phyloP scores from a whole-genome alignment of 2,888 invertebrate species.

The Tridacna gigas region DNA sequence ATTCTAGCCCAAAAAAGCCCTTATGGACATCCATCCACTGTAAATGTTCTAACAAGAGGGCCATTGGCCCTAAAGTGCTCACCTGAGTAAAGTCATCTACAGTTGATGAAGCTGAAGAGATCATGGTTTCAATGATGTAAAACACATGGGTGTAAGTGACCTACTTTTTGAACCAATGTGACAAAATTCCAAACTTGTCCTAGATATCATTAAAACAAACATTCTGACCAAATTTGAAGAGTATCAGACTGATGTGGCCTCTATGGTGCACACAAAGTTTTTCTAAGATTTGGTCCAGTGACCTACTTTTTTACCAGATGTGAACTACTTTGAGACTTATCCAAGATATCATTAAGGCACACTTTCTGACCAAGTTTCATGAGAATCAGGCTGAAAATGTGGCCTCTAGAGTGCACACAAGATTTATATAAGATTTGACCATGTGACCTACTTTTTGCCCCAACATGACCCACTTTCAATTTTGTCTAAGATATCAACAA shows the following conservation, averaged over 20 bases:
- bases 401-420: background rate
- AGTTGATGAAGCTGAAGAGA: too few species aligned
- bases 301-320: background rate
- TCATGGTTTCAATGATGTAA: too few species aligned
- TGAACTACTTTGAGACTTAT: background rate
- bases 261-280: background rate
- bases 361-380: background rate
- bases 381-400: background rate
- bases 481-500: background rate
- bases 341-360: background rate
- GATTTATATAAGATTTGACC: background rate
- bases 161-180: background rate
- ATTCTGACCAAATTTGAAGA: background rate
- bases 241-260: background rate
- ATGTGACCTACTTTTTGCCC: background rate
- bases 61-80: too few species aligned
- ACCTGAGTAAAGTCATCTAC: too few species aligned
- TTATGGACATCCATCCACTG: too few species aligned
- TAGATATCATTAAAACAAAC: background rate
- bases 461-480: background rate
- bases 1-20: too few species aligned
- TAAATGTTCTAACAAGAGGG: too few species aligned
- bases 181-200: background rate
- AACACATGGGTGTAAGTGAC: background rate
- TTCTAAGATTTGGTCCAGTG: background rate